A percentile compares a stretch with the other conserved stretches of the same genome.
phyloP scores from a whole-genome alignment of 2,113 vertebrate species.

The Pachyramphus minor region DNA sequence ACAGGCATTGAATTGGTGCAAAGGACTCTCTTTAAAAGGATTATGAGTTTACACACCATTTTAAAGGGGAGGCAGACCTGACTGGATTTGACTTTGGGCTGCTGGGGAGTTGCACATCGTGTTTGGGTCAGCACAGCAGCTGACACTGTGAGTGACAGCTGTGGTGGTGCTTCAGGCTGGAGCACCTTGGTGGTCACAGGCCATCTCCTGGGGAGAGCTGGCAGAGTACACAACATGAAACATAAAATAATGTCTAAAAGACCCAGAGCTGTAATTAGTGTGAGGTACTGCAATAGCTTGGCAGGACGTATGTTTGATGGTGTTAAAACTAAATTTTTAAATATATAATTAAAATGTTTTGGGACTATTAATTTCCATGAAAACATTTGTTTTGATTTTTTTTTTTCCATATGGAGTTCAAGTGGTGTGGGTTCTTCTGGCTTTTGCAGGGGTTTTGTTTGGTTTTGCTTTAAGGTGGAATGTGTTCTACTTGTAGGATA shows the following conservation, averaged over 20 bases:
- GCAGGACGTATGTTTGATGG: fast-evolving
- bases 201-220: fast-evolving
- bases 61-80: not conserved
- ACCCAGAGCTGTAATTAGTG: not conserved
- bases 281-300: not conserved
- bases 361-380: not conserved
- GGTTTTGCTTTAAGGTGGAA: not conserved
- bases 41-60: not conserved
- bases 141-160: not conserved
- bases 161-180: not conserved
- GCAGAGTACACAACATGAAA: fast-evolving
- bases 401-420: not conserved
- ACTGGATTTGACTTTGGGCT: not conserved
- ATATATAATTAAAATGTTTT: not conserved
- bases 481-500: not conserved
- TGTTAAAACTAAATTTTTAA: not conserved
- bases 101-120: fast-evolving
- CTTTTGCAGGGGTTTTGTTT: fast-evolving
- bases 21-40: not conserved
- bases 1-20: not conserved
- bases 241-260: not conserved
- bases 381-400: not conserved
- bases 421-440: fast-evolving
- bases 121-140: not conserved
- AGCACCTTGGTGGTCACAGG: not conserved